These are phyloP conservation scores for Amblyornis subalaris DNA, from an alignment of 2,113 vertebrate species.

Conservation along the genomic window DNA sequence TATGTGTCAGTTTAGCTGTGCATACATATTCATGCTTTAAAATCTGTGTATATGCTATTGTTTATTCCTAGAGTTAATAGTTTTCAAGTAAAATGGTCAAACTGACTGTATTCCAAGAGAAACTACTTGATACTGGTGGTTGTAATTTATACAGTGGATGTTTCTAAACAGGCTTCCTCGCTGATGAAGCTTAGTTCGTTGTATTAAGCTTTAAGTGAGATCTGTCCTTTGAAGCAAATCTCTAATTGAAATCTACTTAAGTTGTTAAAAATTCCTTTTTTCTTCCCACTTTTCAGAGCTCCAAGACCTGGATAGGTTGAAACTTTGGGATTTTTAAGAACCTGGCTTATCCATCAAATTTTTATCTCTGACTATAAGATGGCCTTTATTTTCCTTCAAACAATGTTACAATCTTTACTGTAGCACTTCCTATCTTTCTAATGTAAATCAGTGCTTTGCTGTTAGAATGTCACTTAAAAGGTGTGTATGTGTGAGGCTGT, in stretches of 20 bases:
- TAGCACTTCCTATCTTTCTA: background rate
- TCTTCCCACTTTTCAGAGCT: background rate
- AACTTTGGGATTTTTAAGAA: background rate
- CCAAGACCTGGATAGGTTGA: background rate
- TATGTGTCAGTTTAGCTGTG: background rate
- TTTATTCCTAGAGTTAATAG: background rate
- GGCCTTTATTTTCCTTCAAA: background rate
- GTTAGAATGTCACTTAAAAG: background rate
- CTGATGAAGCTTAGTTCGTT: background rate
- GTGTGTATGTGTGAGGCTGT: background rate
- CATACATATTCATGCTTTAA: background rate
- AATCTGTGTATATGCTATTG: background rate
- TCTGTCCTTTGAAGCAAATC: background rate
- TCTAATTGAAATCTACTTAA: background rate
- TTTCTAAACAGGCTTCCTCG: background rate
- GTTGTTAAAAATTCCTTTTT: background rate
- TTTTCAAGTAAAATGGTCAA: background rate
- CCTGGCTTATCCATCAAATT: background rate
- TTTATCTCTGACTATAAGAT: background rate
- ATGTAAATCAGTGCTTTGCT: background rate
- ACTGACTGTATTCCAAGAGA: background rate
- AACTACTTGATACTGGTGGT: background rate
- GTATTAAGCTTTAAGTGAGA: background rate
- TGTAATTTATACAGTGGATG: background rate
- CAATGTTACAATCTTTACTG: background rate